Base-by-base conservation (phyloP, 2,113 vertebrate genomes). In the Erythrocercus mccallii region DNA sequence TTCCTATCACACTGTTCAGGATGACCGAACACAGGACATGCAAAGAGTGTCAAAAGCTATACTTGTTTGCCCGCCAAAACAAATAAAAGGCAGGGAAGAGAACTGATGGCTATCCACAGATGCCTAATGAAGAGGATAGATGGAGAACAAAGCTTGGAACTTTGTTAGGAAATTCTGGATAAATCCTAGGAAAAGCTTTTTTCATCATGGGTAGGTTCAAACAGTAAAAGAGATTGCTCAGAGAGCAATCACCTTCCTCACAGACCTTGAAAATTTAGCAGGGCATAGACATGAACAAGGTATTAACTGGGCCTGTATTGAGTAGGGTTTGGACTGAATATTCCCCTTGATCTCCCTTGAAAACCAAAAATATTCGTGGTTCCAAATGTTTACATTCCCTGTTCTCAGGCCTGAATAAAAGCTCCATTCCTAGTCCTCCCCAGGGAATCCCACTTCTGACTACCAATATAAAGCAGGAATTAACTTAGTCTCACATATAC, bases 401-500 rank as follows among this genome's bases (percentile, higher is more conserved):
- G 1, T 37, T 73, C 13, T 78, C 15, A 64, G 33, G 15, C 12
- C 8, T 72, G 28, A 56, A 57, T 27, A 89, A 57, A 45, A 61
- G 3, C 12, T 80, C 11, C 15, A 24, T 61, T 79, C 14, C 16
- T 58, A 20, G 9, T 37, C 25, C 10, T 79, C 5, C 28, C 4
- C 23, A 31, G 12, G 31, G 20, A 76, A 15, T 68, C 5, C 11
- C 35, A 51, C 11, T 54, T 30, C 11, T 74, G 21, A 71, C 38
- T 64, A 62, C 3, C 16, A 44, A 3, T 14, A 37, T 21, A 66
- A 61, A 76, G 7, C 3, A 60, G 33, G 57, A 77, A 66, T 6
- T 2, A 65, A 61, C 15, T 24, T 53, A 77, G 5, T 7, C 4
- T 77, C 8, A 69, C 20, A n/a, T 25, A 5, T 0, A 0, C 12